These are phyloP conservation scores for Apeira syringaria DNA, from an alignment of 2,888 invertebrate species.

Conservation along the genomic window DNA sequence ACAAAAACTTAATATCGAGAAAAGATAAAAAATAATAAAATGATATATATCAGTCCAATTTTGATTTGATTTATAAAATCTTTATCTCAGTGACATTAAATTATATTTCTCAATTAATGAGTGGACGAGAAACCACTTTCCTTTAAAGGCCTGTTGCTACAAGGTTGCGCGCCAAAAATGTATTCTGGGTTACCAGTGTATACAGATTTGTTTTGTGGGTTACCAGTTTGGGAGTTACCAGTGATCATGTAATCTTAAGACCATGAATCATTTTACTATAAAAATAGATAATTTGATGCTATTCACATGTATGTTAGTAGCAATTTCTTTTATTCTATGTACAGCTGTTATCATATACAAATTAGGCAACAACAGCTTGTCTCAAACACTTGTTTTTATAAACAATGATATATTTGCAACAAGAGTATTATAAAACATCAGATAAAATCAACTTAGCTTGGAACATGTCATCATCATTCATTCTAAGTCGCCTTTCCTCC, in stretches of 20 bases:
- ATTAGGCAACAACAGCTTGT: too few species aligned
- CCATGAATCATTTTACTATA: too few species aligned
- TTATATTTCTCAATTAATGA: slow-evolving; percentile 16
- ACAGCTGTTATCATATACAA: too few species aligned
- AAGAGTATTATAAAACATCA: slow-evolving; percentile 5
- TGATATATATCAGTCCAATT: too few species aligned
- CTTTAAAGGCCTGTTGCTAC: slow-evolving; percentile 23
- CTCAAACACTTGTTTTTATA: too few species aligned
- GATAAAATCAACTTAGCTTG: slow-evolving; percentile 8
- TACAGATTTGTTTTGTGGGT: slow-evolving; percentile 1
- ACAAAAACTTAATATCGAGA: too few species aligned
- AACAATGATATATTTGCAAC: not conserved
- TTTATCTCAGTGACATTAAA: slow-evolving; percentile 3
- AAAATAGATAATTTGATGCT: too few species aligned
- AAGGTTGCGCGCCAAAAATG: slow-evolving; percentile 22
- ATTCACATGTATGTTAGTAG: too few species aligned
- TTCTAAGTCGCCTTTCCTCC: slow-evolving; percentile 11
- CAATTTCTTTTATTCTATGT: too few species aligned
- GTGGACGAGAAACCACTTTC: slow-evolving; percentile 23
- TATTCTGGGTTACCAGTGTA: slow-evolving; percentile 24
- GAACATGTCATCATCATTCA: slow-evolving; percentile 14
- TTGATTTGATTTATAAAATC: not conserved
- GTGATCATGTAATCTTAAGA: not conserved
- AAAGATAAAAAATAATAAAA: too few species aligned
- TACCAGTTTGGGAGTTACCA: not conserved